Evolutionary conservation across 2,888 invertebrate genomes (phyloP).

Genomic region (Calameuta filiformis): DNA sequence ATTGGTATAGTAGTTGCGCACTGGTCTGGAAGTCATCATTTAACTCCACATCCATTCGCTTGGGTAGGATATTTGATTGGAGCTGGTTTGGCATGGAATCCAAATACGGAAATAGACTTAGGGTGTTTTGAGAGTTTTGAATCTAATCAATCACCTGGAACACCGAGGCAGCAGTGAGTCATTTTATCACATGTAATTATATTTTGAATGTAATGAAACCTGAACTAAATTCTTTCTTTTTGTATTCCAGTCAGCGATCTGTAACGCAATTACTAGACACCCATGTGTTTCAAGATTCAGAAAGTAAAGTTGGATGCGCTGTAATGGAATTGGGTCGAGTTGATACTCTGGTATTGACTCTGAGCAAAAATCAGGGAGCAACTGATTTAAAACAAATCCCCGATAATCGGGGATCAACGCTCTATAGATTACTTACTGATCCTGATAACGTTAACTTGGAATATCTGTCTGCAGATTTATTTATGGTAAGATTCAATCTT

Average conservation of each 20-base stretch:
- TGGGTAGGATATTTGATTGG: conserved; percentile 71
- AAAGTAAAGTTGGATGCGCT: conserved; percentile 67
- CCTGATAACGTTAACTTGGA: conserved; percentile 73
- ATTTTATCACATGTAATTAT: background rate
- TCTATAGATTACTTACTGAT: conserved; percentile 71
- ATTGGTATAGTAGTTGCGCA: conserved; percentile 70
- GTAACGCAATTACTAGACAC: conserved; percentile 69
- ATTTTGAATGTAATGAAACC: background rate
- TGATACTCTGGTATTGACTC: conserved; percentile 69
- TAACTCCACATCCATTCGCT: conserved; percentile 71
- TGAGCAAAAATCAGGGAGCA: conserved; percentile 67
- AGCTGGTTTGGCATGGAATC: conserved; percentile 72
- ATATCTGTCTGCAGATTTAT: conserved; percentile 69
- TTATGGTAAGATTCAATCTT: conserved; percentile 65
- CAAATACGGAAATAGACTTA: conserved; percentile 62
- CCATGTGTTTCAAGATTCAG: conserved; percentile 68
- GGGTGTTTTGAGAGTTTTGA: conserved; percentile 53
- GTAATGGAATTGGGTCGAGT: conserved; percentile 70
- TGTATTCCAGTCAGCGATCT: conserved; percentile 41
- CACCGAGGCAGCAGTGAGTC: conserved; percentile 41
- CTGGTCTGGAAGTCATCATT: conserved; percentile 71
- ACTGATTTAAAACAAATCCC: conserved; percentile 68
- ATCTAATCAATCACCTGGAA: conserved; percentile 40
- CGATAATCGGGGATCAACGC: conserved; percentile 69
- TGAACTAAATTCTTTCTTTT: conserved; percentile 1